These are phyloP conservation scores for Cygnus olor DNA, from an alignment of 2,797 vertebrate species.

Conservation along the genomic window DNA sequence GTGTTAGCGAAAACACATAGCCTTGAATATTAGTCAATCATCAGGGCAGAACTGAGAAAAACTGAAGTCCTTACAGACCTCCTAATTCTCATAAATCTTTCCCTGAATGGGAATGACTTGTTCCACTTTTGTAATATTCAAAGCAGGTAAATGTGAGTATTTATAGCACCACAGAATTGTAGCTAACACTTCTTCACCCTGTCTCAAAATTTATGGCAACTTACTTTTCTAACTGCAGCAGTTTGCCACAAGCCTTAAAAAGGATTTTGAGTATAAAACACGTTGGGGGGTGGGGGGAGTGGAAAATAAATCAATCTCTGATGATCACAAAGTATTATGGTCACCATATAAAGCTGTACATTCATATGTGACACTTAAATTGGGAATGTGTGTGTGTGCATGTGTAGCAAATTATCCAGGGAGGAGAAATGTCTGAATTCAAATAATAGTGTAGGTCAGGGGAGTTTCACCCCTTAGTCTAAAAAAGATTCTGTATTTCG, in stretches of 20 bases:
- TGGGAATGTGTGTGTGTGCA: not conserved
- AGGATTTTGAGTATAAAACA: slow-evolving; percentile 10
- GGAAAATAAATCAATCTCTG: slow-evolving; percentile 19
- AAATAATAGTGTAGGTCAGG: not conserved
- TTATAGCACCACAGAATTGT: not conserved
- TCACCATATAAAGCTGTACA: not conserved
- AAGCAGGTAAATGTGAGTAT: slow-evolving; percentile 5
- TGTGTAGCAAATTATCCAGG: not conserved
- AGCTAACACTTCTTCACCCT: not conserved
- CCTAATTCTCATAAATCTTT: not conserved
- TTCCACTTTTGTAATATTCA: slow-evolving; percentile 5
- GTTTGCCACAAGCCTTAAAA: slow-evolving; percentile 28
- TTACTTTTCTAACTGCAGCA: slow-evolving; percentile 39
- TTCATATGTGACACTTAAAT: not conserved
- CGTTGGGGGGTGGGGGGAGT: not conserved
- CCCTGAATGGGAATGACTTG: not conserved
- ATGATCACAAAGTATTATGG: not conserved
- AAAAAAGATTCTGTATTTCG: not conserved
- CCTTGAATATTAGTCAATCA: not conserved
- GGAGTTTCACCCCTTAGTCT: not conserved
- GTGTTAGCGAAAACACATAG: not conserved
- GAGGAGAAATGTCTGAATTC: slow-evolving; percentile 7
- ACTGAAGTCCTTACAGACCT: not conserved
- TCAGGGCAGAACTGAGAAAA: not conserved
- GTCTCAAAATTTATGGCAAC: slow-evolving; percentile 28